Base-by-base conservation (phyloP, 2,888 invertebrate genomes). In the Platycheirus albimanus region DNA sequence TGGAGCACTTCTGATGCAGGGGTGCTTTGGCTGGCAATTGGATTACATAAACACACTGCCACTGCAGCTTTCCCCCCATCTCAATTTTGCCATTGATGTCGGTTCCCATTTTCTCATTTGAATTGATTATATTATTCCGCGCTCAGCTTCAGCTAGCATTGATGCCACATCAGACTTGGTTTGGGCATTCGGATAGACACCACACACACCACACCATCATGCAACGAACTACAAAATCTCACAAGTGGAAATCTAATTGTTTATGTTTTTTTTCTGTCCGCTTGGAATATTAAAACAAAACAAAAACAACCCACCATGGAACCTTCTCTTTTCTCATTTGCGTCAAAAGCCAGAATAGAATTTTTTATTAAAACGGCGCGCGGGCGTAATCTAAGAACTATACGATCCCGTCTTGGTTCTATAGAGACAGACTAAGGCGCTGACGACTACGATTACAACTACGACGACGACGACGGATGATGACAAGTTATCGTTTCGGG, bases 171-270 rank as follows among this genome's bases (percentile, higher is more conserved):
- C n/a, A 56, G 36, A 56, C 54, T 56, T 56, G 36, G 13, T 56
- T 36, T 28, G 6, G 7, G 13, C n/a, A 54, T 13, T n/a, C 11
- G 8, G 1, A 4, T n/a, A 28, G n/a, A 52, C 33, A 36, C 19
- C 36, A 43, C 4, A 28, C 61, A n/a, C n/a, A n/a, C n/a, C n/a
- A n/a, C n/a, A n/a, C n/a, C n/a, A 38, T 70, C 66, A 61, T 67
- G 81, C 61, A 71, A 54, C 70, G 76, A 17, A 28, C 76, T 66
- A 71, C 13, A 71, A 71, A 81, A 71, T 49, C 66, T 67, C 45
- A n/a, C 13, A 71, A 71, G 76, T 81, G 71, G 70, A 81, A 76
- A 76, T 76, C 58, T 76, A 56, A 54, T 71, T 70, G 76, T 71
- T 7, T 24, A 5, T n/a, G 7, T 56, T 41, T 41, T 33, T 71